These are phyloP conservation scores for Dipodomys stephensi DNA, from an alignment of 2,113 vertebrate genomes.

Conservation along the genomic window DNA sequence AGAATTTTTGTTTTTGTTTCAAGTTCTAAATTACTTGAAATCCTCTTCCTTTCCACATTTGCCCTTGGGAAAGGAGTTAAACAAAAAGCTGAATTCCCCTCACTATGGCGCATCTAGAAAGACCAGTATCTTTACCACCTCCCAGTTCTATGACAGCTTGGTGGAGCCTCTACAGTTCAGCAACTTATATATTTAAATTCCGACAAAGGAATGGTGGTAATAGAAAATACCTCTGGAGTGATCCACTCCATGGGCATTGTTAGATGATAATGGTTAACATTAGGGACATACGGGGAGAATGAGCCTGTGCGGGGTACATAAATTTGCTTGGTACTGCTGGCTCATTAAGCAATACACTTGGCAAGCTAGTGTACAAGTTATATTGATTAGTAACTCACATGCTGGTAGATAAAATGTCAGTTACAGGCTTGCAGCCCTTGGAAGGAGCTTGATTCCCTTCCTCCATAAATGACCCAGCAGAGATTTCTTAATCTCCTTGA, in stretches of 20 bases:
- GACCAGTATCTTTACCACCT: not conserved
- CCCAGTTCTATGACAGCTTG: not conserved
- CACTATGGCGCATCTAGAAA: not conserved
- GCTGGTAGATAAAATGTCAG: conserved; percentile 39
- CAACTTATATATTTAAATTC: not conserved
- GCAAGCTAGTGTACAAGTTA: conserved; percentile 18
- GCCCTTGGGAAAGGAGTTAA: not conserved
- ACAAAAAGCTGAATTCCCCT: not conserved
- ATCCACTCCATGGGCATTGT: not conserved
- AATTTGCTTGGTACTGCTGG: conserved; percentile 31
- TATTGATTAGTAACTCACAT: conserved; percentile 7
- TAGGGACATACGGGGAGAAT: not conserved
- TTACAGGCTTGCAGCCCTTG: conserved; percentile 8
- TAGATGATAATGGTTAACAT: not conserved
- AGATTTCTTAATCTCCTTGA: conserved; percentile 19
- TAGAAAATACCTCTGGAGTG: not conserved
- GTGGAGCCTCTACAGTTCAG: not conserved
- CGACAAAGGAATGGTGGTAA: not conserved
- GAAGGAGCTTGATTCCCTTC: not conserved
- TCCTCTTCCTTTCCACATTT: not conserved
- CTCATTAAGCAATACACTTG: conserved; percentile 54
- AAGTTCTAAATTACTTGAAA: conserved; percentile 16
- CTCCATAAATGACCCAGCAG: not conserved
- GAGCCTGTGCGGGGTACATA: not conserved
- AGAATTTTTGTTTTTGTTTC: not conserved